These are phyloP conservation scores for Tinamus guttatus DNA, from an alignment of 2,113 vertebrate species.

Conservation along the genomic window DNA sequence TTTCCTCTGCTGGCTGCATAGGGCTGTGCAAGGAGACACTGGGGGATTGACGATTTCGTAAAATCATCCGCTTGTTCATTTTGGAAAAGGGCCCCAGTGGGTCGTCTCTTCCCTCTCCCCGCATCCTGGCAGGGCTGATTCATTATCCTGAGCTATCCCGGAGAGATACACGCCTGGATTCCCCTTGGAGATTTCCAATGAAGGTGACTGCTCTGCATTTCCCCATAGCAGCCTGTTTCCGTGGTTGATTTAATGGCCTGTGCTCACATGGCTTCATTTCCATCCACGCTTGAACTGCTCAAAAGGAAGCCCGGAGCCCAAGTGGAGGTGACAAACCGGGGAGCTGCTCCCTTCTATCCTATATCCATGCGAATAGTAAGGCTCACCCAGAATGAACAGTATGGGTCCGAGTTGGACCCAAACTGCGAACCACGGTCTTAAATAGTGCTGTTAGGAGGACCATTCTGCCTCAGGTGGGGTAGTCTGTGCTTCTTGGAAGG, in stretches of 20 bases:
- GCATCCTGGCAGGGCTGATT: slow-evolving; percentile 26
- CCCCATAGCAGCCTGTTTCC: background rate
- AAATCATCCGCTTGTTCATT: slow-evolving; percentile 13
- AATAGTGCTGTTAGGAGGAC: background rate
- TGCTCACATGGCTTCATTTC: background rate
- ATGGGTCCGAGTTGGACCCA: background rate
- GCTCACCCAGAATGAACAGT: background rate
- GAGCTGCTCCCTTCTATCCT: background rate
- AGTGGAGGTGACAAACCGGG: background rate
- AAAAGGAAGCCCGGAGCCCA: background rate
- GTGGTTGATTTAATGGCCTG: background rate
- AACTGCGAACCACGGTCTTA: background rate
- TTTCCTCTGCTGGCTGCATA: slow-evolving; percentile 36
- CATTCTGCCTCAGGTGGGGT: background rate
- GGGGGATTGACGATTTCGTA: background rate
- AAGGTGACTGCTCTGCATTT: background rate
- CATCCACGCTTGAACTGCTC: background rate
- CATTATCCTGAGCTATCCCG: background rate
- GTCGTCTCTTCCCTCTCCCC: background rate
- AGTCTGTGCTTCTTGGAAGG: background rate
- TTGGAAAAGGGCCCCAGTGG: background rate
- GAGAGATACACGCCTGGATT: background rate
- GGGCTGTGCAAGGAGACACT: slow-evolving; percentile 42
- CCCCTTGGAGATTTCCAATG: background rate
- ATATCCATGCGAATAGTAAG: background rate